These are phyloP conservation scores for Phymanthus crucifer DNA, from an alignment of 92 coral and sea anemone genomes.

Conservation along the genomic window DNA sequence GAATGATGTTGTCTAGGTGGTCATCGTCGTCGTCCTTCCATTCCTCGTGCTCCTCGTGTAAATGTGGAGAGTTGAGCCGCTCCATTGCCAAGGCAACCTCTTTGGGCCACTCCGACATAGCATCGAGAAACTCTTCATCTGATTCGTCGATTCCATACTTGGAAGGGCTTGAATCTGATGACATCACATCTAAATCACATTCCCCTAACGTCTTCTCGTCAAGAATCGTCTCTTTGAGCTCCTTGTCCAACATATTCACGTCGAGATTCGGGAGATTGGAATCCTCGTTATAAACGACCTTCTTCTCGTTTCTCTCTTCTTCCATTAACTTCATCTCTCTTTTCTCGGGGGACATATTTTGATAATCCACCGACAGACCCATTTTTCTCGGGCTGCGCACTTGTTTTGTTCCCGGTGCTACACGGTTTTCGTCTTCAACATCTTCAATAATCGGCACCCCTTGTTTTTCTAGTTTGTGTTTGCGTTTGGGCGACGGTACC, in stretches of 20 bases:
- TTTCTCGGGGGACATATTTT: neutral
- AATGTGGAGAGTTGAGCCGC: conserved; percentile 19
- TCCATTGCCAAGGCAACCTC: conserved; percentile 40
- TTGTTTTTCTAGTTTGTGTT: conserved; percentile 31
- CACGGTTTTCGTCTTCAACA: neutral
- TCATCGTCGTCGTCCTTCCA: conserved; percentile 17
- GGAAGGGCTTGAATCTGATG: conserved; percentile 44
- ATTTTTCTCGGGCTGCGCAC: conserved; percentile 16
- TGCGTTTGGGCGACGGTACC: neutral
- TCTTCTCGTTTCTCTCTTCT: neutral
- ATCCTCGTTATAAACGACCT: neutral
- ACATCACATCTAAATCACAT: conserved; percentile 31
- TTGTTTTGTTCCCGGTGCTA: neutral
- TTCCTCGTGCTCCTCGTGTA: conserved; percentile 19
- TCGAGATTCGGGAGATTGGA: neutral
- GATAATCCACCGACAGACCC: neutral
- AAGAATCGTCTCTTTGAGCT: conserved; percentile 28
- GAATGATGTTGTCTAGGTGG: conserved; percentile 28
- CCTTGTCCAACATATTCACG: conserved; percentile 23
- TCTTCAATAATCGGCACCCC: conserved; percentile 20
- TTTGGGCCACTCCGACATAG: conserved; percentile 49
- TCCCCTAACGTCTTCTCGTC: conserved; percentile 28
- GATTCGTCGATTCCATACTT: conserved; percentile 51
- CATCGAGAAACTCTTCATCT: conserved; percentile 48
- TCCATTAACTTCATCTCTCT: neutral